Conservation (phyloP, 2,113 vertebrate genomes). For the Phycodurus eques region DNA sequence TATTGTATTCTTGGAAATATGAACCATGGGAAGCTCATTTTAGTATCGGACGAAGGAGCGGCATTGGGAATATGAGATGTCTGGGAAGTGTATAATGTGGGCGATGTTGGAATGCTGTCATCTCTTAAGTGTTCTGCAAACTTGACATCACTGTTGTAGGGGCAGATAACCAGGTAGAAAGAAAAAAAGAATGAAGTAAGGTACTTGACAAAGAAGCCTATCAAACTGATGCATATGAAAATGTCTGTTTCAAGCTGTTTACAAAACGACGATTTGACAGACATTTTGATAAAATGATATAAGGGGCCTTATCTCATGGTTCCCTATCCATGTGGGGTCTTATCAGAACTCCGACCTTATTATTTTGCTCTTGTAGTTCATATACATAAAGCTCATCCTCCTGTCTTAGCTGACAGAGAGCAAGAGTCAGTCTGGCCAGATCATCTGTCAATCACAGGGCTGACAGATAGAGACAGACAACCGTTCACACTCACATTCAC, state of each 20-base stretch:
- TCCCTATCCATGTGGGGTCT: neutral
- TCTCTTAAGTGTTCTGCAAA: slow-evolving; percentile 6
- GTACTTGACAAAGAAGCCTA: neutral
- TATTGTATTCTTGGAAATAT: neutral
- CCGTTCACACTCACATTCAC: neutral
- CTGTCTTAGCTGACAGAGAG: neutral
- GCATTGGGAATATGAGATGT: slow-evolving; percentile 27
- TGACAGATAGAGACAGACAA: neutral
- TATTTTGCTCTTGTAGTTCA: neutral
- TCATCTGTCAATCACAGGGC: neutral
- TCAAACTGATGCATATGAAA: neutral
- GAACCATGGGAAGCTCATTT: slow-evolving; percentile 6
- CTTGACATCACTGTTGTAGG: neutral
- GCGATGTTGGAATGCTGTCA: slow-evolving; percentile 21
- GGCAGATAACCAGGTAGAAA: neutral
- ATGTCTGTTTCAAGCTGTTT: neutral
- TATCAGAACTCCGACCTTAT: neutral
- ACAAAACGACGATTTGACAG: neutral
- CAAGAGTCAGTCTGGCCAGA: neutral
- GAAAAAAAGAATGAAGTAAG: neutral
- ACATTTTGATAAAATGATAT: neutral
- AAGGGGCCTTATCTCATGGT: too few species aligned
- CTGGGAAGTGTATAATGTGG: slow-evolving; percentile 23
- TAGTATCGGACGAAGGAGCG: slow-evolving; percentile 11
- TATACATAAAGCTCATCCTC: neutral